A percentile compares a stretch with the other conserved stretches of the same genome.
phyloP scores from a whole-genome alignment of 2,888 invertebrate species.

The Eudasyphora cyanicolor region DNA sequence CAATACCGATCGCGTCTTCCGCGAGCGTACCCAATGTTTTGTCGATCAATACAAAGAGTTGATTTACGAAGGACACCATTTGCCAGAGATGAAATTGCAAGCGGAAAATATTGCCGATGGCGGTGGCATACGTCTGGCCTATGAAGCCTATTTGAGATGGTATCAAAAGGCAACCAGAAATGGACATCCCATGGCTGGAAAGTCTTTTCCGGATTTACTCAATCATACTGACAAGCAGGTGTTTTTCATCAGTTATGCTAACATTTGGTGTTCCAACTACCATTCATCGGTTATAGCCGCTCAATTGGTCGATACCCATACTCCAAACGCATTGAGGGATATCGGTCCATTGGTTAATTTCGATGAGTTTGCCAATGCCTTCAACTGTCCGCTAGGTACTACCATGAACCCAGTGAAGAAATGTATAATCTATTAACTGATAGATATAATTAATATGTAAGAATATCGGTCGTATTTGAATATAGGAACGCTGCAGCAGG shows the following conservation, averaged over 20 bases:
- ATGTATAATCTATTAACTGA: constrained; percentile 85
- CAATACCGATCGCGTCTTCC: neutral
- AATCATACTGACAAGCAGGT: constrained; percentile 72
- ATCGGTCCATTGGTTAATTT: constrained; percentile 74
- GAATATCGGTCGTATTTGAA: too few relatives aligned
- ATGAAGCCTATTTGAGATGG: constrained; percentile 61
- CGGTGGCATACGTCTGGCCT: constrained; percentile 62
- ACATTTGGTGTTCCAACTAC: constrained; percentile 73
- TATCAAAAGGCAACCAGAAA: neutral
- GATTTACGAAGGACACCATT: neutral
- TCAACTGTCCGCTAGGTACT: constrained; percentile 81
- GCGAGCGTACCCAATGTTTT: neutral
- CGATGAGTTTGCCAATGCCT: constrained; percentile 72
- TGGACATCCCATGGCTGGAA: constrained; percentile 58
- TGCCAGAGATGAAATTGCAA: neutral
- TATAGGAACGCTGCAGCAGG: too few relatives aligned
- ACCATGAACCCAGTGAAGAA: constrained; percentile 90
- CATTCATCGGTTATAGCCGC: constrained; percentile 60
- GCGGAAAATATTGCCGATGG: constrained; percentile 54
- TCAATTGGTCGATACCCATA: constrained; percentile 68
- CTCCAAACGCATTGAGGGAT: constrained; percentile 71
- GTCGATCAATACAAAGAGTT: constrained; percentile 34
- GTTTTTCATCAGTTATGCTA: constrained; percentile 75
- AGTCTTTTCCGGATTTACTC: constrained; percentile 69
- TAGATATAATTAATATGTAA: too few relatives aligned